These are phyloP conservation scores for Rhingia campestris DNA, from an alignment of 2,888 invertebrate genomes.

Conservation along the genomic window DNA sequence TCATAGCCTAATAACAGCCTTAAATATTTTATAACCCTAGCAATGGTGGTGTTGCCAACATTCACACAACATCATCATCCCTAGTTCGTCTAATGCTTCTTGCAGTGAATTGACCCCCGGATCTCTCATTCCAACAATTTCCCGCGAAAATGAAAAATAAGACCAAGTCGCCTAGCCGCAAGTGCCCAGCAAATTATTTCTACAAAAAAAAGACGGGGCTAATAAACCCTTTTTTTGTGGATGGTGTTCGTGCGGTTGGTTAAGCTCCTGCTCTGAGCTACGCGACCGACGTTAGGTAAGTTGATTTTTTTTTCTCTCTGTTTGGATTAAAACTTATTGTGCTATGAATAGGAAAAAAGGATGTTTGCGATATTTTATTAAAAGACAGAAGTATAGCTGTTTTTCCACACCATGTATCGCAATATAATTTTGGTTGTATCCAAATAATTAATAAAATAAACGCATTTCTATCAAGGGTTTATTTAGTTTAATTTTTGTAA, in stretches of 20 bases:
- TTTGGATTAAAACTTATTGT: constrained; percentile 34
- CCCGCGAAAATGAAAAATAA: background rate
- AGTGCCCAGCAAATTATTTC: constrained; percentile 66
- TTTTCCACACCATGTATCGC: constrained; percentile 10
- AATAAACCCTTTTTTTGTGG: constrained; percentile 63
- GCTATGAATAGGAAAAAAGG: constrained; percentile 18
- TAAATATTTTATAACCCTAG: constrained; percentile 67
- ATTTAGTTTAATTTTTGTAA: too few relatives aligned
- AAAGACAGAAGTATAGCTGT: constrained; percentile 20
- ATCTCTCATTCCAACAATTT: constrained; percentile 9
- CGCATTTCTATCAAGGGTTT: too few relatives aligned
- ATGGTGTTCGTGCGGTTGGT: constrained; percentile 7
- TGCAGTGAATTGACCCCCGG: constrained; percentile 42
- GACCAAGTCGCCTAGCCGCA: constrained; percentile 32
- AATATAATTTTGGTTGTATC: background rate
- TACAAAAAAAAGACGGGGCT: constrained; percentile 52
- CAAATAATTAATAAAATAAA: constrained; percentile 17
- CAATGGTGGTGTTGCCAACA: background rate
- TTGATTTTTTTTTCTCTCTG: background rate
- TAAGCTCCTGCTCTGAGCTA: constrained; percentile 2
- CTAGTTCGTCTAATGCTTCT: constrained; percentile 31
- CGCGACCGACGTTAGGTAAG: constrained; percentile 9
- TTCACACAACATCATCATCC: constrained; percentile 14
- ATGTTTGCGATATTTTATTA: constrained; percentile 35
- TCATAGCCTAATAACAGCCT: constrained; percentile 70